Evolutionary conservation across 1,140 invertebrate genomes (phyloP).

Genomic region (Thrips palmi): DNA sequence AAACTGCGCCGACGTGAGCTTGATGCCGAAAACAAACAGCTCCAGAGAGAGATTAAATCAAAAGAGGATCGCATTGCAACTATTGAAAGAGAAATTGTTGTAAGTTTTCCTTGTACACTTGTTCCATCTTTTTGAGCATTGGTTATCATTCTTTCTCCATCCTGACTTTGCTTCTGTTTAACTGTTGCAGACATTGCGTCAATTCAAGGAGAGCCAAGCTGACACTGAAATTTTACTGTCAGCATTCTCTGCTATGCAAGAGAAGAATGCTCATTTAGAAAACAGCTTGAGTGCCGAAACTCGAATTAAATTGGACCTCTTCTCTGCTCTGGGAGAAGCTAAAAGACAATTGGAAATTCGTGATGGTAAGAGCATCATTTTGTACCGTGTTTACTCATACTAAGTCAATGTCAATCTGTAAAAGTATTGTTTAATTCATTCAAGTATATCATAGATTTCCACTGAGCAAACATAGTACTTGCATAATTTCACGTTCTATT

Average conservation of each 20-base stretch:
- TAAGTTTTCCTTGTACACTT: constrained; percentile 15
- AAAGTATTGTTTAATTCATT: no score
- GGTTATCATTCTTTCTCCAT: constrained; percentile 2
- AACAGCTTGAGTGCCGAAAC: constrained; percentile 89
- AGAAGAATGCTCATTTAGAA: constrained; percentile 76
- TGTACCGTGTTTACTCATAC: constrained; percentile 5
- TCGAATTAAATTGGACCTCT: constrained; percentile 86
- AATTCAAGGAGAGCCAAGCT: constrained; percentile 49
- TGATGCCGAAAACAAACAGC: constrained; percentile 55
- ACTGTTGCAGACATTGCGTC: constrained; percentile 26
- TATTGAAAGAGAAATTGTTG: constrained; percentile 33
- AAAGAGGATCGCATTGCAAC: constrained; percentile 46
- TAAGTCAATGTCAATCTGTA: background rate
- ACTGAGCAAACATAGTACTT: no score
- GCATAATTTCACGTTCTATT: no score
- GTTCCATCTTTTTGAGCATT: background rate
- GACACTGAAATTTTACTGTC: constrained; percentile 64
- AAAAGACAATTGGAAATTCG: constrained; percentile 83
- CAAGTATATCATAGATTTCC: no score
- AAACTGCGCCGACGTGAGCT: constrained; percentile 52
- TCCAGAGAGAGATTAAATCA: constrained; percentile 52
- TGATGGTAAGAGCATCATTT: constrained; percentile 72
- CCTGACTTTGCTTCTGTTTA: background rate
- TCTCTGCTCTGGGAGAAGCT: constrained; percentile 86
- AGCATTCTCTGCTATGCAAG: constrained; percentile 63